Base-by-base conservation (phyloP, 64 coral and sea anemone species). In the Montipora capricornis region DNA sequence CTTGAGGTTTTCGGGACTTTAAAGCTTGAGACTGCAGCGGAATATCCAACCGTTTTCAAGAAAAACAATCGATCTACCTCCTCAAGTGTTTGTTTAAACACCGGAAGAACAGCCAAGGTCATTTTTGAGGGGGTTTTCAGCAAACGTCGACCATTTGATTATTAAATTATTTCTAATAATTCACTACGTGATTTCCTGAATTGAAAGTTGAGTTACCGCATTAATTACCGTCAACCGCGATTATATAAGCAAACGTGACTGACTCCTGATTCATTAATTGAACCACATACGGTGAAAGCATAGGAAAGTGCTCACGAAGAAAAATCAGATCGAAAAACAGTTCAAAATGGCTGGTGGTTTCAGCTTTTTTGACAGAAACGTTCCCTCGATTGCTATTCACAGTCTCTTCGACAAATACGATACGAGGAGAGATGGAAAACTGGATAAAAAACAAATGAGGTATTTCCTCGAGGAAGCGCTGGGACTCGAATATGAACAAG, bases 351-450 rank as follows among this genome's bases (percentile, higher is more conserved):
- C 81, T 20, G 81, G 50, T 5, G 81, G 81, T 66, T 74, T 83
- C 15, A 92, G 82, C 20, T 92, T 84, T 50, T 82, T 86, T 17
- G 73, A 82, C 19, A 22, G n/a, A 22, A 64, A 24, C 6, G 82
- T 83, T 1, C 90, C 90, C 67, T 74, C 53, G 16, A 49, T 92
- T 44, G 90, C 82, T 20, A 83, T 92, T 58, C 90, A 92, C 26
- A 92, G 90, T 44, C 74, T 92, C 8, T 92, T 92, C 37, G 66
- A 47, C 17, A 92, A 92, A 67, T 92, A 92, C 73, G 81, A 92
- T 17, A 84, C 75, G 5, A 92, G 57, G 12, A 59, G 59, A 49
- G 75, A 86, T 64, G 90, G 90, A 15, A 48, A 84, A 24, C 80
- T 92, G 7, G 90, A 86, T 20, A 69, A 92, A 75, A 76, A 75